Evolutionary conservation across 2,888 invertebrate species (phyloP), one percentile per base, ranked within the genome.

Genomic region (Drosophila infuscata): DNA sequence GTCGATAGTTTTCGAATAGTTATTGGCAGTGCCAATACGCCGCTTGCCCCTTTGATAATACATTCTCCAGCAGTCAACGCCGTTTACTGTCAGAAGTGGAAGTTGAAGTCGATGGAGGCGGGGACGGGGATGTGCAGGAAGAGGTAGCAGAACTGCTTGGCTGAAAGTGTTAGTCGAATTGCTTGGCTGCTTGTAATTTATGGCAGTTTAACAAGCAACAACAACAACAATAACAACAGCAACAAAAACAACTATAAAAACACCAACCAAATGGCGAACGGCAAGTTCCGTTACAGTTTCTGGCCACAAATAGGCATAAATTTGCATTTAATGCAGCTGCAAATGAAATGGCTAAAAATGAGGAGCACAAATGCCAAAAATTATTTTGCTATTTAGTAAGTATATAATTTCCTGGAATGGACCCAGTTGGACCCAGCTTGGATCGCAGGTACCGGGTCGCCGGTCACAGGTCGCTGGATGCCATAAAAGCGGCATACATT

Each of bases 401-500:
- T 88, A 89, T 88, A 88, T 88, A 91, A 88, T 88, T 88, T 88
- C 78, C 82, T 74, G 76, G 43, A 57, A 57, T 57, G 57, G 59
- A 38, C 62, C 36, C 51, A 35, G 57, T 15, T 25, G 25, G 25
- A 25, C 25, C 25, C 25, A 25, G 8, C 35, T 49, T 57, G 59
- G 57, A 52, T 33, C 33, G 38, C 67, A 59, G 66, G 49, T 64
- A 54, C 12, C n/a, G 3, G 15, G 2, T 74, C 52, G 49, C 53
- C 36, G 56, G 56, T 64, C 38, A 51, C 63, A 54, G 69, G 61
- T 68, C 79, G 76, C 81, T 79, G 82, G 91, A 85, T 88, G 88
- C 90, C 84, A 89, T 80, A 82, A 85, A 87, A 84, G 89, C 85
- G 84, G 91, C 87, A 89, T 90, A 90, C 70, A 90, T 87, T 84